phyloP scores from a whole-genome alignment of 2,797 vertebrate genomes.

The Sebastes goodei region DNA sequence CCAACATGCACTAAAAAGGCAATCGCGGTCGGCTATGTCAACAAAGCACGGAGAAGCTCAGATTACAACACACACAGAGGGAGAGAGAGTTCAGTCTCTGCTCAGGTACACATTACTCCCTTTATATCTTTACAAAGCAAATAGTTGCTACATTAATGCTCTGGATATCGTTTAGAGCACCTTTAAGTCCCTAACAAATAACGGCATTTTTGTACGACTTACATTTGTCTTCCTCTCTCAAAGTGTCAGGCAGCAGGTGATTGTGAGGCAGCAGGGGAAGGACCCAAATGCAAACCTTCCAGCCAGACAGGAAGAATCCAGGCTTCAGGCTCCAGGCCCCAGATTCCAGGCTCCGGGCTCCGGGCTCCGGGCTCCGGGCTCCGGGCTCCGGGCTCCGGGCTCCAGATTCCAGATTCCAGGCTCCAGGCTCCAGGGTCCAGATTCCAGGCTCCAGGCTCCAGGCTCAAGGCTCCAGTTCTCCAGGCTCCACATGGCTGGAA shows the following conservation, averaged over 20 bases:
- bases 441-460: background rate
- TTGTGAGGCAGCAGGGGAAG: background rate
- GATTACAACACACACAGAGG: no score
- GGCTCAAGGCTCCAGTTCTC: background rate
- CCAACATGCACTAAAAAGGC: no score
- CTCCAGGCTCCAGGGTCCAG: background rate
- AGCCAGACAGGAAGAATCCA: background rate
- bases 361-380: background rate
- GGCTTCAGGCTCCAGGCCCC: background rate
- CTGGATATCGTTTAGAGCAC: no score
- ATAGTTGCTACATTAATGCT: background rate
- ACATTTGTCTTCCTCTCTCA: background rate
- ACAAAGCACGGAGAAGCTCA: background rate
- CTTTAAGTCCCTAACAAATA: background rate
- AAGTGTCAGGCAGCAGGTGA: background rate
- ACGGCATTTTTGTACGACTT: no score
- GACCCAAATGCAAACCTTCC: background rate
- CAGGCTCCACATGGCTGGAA: background rate
- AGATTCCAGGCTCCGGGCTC: background rate
- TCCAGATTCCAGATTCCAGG: background rate
- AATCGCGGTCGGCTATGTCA: rapidly evolving
- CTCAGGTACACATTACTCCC: background rate
- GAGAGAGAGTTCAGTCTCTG: no score
- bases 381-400: background rate
- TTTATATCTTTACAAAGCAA: background rate